Percentiles rank a stretch among this genome's conserved stretches.
Conservation (phyloP, 2,888 invertebrate genomes). For the Ephialtes manifestator region DNA sequence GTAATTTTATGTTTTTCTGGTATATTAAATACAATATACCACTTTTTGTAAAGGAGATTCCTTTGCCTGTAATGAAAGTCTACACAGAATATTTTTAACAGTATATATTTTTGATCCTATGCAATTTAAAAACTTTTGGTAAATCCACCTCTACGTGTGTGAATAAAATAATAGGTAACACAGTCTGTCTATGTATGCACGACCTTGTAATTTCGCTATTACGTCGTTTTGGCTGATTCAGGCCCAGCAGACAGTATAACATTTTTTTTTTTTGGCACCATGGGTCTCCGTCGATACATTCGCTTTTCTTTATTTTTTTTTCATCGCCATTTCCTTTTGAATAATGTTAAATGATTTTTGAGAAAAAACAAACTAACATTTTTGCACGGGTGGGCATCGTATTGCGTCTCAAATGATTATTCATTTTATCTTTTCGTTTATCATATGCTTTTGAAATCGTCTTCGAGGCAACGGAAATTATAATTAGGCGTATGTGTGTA, state of each 20-base stretch:
- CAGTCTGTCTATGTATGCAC: background rate
- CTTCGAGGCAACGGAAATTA: constrained; percentile 42
- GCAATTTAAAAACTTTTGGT: no score
- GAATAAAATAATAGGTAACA: constrained; percentile 20
- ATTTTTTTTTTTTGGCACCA: constrained; percentile 62
- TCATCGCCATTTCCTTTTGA: constrained; percentile 5
- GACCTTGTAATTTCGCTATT: constrained; percentile 20
- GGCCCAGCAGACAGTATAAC: constrained; percentile 54
- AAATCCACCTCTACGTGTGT: no score
- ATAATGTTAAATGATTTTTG: constrained; percentile 3
- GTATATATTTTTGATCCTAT: no score
- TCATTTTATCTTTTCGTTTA: constrained; percentile 30
- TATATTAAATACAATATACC: no score
- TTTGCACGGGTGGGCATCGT: constrained; percentile 3
- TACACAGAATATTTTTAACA: no score
- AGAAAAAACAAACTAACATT: background rate
- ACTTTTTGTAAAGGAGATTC: no score
- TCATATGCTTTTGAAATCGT: constrained; percentile 28
- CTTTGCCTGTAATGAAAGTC: no score
- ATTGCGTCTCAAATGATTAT: constrained; percentile 17
- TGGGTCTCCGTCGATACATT: background rate
- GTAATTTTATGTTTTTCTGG: no score
- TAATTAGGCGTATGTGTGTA: constrained; percentile 45
- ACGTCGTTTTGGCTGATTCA: constrained; percentile 42
- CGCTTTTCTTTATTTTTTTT: background rate